phyloP scores from a whole-genome alignment of 2,797 vertebrate species.

The Aeoliscus strigatus region DNA sequence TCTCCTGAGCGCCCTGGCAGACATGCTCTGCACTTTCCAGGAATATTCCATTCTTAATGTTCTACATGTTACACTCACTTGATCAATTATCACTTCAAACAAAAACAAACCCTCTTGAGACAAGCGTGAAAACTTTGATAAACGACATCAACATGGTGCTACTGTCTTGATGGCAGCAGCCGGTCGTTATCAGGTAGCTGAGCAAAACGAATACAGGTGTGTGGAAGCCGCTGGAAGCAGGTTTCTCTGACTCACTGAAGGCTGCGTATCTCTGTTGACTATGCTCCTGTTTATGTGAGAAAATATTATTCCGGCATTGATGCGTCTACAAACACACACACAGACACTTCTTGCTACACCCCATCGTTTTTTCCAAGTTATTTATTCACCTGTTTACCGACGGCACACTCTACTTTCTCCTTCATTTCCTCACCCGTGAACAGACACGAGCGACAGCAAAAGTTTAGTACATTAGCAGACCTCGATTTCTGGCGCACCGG shows the following conservation, averaged over 20 bases:
- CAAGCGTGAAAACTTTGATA: too few relatives aligned
- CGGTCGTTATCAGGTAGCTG: constrained; percentile 1
- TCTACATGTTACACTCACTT: too few relatives aligned
- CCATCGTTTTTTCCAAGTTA: constrained; percentile 15
- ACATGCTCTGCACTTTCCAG: too few relatives aligned
- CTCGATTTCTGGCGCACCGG: constrained; percentile 15
- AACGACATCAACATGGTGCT: too few relatives aligned
- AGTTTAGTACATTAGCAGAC: constrained; percentile 42
- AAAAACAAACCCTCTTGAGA: too few relatives aligned
- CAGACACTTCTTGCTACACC: constrained; percentile 17
- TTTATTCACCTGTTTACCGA: constrained; percentile 40
- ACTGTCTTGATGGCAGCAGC: too few relatives aligned
- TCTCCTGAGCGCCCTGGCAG: too few relatives aligned
- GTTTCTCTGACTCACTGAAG: constrained; percentile 38
- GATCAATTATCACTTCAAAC: too few relatives aligned
- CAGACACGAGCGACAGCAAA: constrained; percentile 7
- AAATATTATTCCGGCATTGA: constrained; percentile 4
- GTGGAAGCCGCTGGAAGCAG: constrained; percentile 40
- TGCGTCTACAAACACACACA: constrained; percentile 17
- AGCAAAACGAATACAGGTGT: background rate
- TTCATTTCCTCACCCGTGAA: constrained; percentile 8
- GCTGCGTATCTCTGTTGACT: constrained; percentile 30
- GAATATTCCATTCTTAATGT: too few relatives aligned
- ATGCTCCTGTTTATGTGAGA: background rate
- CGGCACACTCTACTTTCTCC: constrained; percentile 23